phyloP scores from a whole-genome alignment of 1,140 invertebrate genomes.

The Apis cerana region DNA sequence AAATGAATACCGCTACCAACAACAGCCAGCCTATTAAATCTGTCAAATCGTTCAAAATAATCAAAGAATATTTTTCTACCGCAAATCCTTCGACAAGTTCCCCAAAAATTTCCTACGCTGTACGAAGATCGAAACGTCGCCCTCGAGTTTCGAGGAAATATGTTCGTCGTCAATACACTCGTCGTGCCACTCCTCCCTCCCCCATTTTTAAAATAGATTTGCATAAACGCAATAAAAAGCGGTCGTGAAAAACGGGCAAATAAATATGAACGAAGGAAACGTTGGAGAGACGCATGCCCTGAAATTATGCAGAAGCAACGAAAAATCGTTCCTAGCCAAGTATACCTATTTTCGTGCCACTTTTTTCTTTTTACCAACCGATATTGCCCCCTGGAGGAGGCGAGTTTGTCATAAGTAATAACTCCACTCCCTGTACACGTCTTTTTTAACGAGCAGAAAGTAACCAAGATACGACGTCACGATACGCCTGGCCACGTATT shows the following conservation, averaged over 20 bases:
- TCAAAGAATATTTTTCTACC: no score
- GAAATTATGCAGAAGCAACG: constrained; percentile 35
- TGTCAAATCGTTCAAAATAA: no score
- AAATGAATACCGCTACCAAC: no score
- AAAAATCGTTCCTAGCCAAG: constrained; percentile 21
- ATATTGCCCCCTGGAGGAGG: not conserved
- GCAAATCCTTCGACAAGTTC: no score
- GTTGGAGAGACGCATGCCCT: constrained; percentile 5
- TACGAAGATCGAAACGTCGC: not conserved
- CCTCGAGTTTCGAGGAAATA: not conserved
- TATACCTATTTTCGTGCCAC: not conserved
- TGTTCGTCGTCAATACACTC: not conserved
- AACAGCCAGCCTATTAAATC: no score
- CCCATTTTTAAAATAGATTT: not conserved
- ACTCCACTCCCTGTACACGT: not conserved
- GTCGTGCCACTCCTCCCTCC: not conserved
- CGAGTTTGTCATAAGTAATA: not conserved
- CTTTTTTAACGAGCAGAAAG: constrained; percentile 51
- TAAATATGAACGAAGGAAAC: constrained; percentile 16
- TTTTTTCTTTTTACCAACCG: constrained; percentile 8
- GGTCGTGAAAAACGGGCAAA: not conserved
- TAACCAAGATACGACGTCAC: constrained; percentile 36
- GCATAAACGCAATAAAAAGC: not conserved
- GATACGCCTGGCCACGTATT: constrained; percentile 51
- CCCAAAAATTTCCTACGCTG: no score